These are phyloP conservation scores for Ostrea denselamellosa DNA, from an alignment of 1,140 invertebrate genomes.

Conservation along the genomic window DNA sequence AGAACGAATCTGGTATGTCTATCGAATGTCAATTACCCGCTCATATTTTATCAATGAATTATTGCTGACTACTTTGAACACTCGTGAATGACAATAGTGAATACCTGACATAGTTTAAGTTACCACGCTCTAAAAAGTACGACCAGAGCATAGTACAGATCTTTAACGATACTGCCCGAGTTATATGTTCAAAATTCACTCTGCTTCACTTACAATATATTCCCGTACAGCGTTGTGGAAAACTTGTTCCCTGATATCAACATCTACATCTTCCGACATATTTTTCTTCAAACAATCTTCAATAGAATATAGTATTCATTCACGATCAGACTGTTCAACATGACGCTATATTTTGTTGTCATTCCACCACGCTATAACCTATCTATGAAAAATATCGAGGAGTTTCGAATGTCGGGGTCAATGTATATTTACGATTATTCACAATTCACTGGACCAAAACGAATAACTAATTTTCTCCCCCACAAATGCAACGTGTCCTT, in stretches of 20 bases:
- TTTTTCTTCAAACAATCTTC: constrained; percentile 39
- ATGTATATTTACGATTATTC: background rate
- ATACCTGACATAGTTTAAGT: background rate
- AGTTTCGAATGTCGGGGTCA: background rate
- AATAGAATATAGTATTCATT: background rate
- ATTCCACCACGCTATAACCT: constrained; percentile 29
- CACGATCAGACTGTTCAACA: constrained; percentile 20
- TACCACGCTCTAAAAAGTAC: constrained; percentile 24
- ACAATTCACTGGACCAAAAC: background rate
- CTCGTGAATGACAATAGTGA: background rate
- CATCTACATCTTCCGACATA: constrained; percentile 56
- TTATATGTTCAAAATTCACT: background rate
- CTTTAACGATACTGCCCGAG: background rate
- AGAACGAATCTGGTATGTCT: background rate
- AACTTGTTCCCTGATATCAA: constrained; percentile 65
- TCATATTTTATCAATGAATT: background rate
- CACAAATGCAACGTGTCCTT: background rate
- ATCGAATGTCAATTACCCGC: background rate
- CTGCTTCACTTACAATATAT: constrained; percentile 85
- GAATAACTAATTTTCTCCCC: background rate
- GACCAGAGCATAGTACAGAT: background rate
- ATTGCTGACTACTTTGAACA: background rate
- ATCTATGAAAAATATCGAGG: background rate
- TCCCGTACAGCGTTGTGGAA: constrained; percentile 95
- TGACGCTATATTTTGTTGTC: constrained; percentile 42